These are phyloP conservation scores for Rhodophaea formosa DNA, from an alignment of 2,888 invertebrate genomes.

Conservation along the genomic window DNA sequence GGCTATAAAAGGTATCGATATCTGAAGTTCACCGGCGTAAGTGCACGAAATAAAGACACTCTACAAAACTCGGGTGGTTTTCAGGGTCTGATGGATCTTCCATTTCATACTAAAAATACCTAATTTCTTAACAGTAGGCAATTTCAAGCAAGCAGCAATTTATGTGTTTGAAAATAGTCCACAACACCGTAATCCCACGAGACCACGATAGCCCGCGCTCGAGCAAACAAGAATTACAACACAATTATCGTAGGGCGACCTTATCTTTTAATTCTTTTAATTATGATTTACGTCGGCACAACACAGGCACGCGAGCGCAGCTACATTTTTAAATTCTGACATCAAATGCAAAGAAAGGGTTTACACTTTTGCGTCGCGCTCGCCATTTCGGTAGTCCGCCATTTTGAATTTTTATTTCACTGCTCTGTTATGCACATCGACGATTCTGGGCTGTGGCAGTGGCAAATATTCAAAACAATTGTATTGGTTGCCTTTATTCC, in stretches of 20 bases:
- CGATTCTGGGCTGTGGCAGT: not conserved
- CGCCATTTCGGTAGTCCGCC: not conserved
- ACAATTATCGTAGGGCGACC: conserved; percentile 12
- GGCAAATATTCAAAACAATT: not conserved
- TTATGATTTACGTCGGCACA: conserved; percentile 48
- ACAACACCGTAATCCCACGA: not conserved
- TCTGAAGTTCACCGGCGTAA: too few relatives aligned
- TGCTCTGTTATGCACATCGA: not conserved
- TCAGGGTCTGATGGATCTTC: too few relatives aligned
- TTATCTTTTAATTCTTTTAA: conserved; percentile 61
- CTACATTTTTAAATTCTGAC: conserved; percentile 2
- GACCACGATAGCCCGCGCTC: not conserved
- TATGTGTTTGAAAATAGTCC: not conserved
- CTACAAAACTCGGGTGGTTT: too few relatives aligned
- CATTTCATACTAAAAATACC: too few relatives aligned
- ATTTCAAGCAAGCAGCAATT: not conserved
- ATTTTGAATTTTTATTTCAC: conserved; percentile 5
- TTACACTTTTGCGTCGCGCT: conserved; percentile 6
- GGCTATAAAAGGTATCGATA: too few relatives aligned
- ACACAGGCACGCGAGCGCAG: conserved; percentile 23
- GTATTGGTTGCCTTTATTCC: not conserved
- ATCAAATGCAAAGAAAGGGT: conserved; percentile 1
- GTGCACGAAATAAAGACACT: too few relatives aligned
- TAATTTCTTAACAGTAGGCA: too few relatives aligned
- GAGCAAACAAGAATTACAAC: conserved; percentile 1